Evolutionary conservation across 2,113 vertebrate species (phyloP), one percentile per base, ranked within the genome.

Genomic region (Onychostoma macrolepis): DNA sequence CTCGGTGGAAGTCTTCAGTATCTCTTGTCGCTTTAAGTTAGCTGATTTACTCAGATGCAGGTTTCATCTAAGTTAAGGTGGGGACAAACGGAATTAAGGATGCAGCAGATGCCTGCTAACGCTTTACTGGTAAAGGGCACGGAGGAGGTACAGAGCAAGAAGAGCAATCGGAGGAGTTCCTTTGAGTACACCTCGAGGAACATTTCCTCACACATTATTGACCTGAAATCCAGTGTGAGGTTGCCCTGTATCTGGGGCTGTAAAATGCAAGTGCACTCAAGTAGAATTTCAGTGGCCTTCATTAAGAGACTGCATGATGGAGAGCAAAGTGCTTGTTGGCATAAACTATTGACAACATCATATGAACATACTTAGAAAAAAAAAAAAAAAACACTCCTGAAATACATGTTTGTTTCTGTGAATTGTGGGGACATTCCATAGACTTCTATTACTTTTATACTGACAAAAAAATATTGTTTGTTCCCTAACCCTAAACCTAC

Each of bases 21-120:
- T 83, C 86, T 82, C 61, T 74, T 89, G 85, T 90, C 90, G 48
- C 81, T 88, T 87, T 36, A 43, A 67, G 45, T 89, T 89, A 86
- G 58, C 71, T 53, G 63, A 80, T 84, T 79, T 75, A 24, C 63
- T 33, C 69, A 30, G 61, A 89, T 26, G 26, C n/a, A 63, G 36
- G 26, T 24, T 80, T 85, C 83, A 67, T 89, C 67, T 84, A 83
- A 85, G 81, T 89, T 87, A 86, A 84, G 75, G 80, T 8, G 45
- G 78, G 56, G 76, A 61, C 21, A 85, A 87, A 88, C 74, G 26
- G 63, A 87, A 87, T 89, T 86, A 90, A 85, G 71, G 45, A 75
- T 48, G 71, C n/a, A 12, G 63, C 86, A 88, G 83, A 77, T 69
- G 72, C 43, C 77, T 58, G 67, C 86, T 48, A 63, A 74, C 48